Conservation (phyloP, 2,888 invertebrate genomes). For the Crematogaster levior region DNA sequence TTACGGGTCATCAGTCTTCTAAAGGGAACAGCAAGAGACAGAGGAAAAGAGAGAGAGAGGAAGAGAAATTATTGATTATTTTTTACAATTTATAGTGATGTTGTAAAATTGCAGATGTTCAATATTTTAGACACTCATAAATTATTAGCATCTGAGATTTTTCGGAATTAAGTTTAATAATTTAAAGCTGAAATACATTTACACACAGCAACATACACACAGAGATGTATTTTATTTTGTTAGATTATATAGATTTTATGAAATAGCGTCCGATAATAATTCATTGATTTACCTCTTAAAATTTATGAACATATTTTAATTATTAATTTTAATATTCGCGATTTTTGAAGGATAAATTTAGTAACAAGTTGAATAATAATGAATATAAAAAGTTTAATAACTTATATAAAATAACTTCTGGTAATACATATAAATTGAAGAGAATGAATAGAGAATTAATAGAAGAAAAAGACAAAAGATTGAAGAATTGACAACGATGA, state of each 20-base stretch:
- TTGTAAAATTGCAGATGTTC: neutral
- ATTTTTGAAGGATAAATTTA: neutral
- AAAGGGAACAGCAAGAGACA: neutral
- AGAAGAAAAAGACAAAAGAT: neutral
- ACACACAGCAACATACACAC: neutral
- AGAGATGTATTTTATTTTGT: neutral
- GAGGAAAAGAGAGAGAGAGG: neutral
- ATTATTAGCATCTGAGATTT: neutral
- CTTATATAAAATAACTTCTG: neutral
- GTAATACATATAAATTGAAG: neutral
- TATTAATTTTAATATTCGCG: neutral
- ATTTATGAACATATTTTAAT: neutral
- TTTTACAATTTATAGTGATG: neutral
- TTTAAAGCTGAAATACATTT: neutral
- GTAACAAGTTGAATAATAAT: neutral
- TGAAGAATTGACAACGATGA: neutral
- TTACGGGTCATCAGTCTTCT: conserved; percentile 45
- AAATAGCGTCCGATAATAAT: neutral
- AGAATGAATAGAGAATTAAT: neutral
- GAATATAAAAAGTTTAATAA: neutral
- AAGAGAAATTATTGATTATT: neutral
- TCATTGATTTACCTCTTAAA: neutral
- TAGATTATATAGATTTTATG: neutral
- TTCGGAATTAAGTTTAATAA: neutral
- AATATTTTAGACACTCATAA: neutral